Conservation (phyloP, 2,797 vertebrate genomes). For the Paratrypauchen microcephalus region DNA sequence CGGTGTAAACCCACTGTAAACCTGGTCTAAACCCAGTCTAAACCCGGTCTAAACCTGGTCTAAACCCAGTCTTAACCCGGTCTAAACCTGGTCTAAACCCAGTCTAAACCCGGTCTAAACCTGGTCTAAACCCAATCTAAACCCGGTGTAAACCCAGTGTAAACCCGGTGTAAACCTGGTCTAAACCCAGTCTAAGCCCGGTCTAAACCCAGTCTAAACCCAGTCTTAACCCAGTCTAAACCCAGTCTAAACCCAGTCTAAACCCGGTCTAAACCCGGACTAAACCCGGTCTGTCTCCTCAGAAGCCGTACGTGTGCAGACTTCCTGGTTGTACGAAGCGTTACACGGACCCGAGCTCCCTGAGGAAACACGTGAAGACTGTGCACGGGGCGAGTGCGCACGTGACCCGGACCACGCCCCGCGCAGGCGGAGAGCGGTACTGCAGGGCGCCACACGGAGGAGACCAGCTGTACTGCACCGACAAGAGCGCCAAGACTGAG, state of each 20-base stretch:
- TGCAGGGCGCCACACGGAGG: slow-evolving; percentile 68
- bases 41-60: no score
- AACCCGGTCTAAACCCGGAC: slow-evolving; percentile 1
- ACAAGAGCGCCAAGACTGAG: slow-evolving; percentile 91
- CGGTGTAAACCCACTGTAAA: no score
- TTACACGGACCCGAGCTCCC: slow-evolving; percentile 97
- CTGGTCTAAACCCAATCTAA: no score
- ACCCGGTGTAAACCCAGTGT: no score
- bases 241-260: no score
- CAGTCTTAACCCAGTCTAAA: no score
- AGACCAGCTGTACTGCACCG: slow-evolving; percentile 82
- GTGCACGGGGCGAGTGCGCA: no score
- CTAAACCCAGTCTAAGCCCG: not conserved
- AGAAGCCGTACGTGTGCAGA: slow-evolving; percentile 98
- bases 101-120: not conserved
- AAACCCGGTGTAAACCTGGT: not conserved
- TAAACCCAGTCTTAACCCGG: no score
- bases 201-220: no score
- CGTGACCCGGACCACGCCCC: slow-evolving; percentile 63
- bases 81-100: not conserved
- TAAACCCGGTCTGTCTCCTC: not conserved
- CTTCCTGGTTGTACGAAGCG: slow-evolving; percentile 97
- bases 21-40: no score
- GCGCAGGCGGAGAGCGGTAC: slow-evolving; percentile 78
- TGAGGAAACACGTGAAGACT: slow-evolving; percentile 91